Conservation (phyloP, 1,140 invertebrate genomes). For the Papilio polytes region DNA sequence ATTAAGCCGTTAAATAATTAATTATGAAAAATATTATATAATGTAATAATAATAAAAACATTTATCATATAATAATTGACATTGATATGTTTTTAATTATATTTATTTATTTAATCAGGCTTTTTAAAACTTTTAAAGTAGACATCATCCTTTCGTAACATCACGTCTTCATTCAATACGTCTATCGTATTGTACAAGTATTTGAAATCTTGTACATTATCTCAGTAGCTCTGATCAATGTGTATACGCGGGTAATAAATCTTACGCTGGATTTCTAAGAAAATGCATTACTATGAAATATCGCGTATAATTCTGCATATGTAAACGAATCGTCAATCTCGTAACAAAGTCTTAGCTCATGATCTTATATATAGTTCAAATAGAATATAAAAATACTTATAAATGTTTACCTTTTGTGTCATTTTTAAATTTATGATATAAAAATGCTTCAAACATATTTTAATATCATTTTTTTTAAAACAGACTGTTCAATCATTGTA, state of each 20-base stretch:
- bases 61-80: no score
- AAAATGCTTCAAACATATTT: background rate
- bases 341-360: constrained; percentile 11
- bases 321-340: constrained; percentile 15
- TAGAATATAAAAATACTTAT: background rate
- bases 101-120: background rate
- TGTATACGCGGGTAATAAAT: constrained; percentile 6
- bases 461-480: background rate
- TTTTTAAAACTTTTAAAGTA: background rate
- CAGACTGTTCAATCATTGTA: no score
- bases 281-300: constrained; percentile 28
- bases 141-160: background rate
- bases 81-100: no score
- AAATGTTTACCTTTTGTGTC: background rate
- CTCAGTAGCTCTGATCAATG: background rate
- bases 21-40: no score
- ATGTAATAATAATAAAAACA: no score
- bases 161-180: background rate
- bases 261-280: constrained; percentile 3
- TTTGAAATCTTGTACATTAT: background rate
- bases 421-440: background rate
- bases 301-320: constrained; percentile 5
- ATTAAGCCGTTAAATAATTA: no score
- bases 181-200: background rate
- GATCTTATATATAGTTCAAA: constrained; percentile 4